Base-by-base conservation (phyloP, 2,113 vertebrate genomes). In the Scolopax mira region DNA sequence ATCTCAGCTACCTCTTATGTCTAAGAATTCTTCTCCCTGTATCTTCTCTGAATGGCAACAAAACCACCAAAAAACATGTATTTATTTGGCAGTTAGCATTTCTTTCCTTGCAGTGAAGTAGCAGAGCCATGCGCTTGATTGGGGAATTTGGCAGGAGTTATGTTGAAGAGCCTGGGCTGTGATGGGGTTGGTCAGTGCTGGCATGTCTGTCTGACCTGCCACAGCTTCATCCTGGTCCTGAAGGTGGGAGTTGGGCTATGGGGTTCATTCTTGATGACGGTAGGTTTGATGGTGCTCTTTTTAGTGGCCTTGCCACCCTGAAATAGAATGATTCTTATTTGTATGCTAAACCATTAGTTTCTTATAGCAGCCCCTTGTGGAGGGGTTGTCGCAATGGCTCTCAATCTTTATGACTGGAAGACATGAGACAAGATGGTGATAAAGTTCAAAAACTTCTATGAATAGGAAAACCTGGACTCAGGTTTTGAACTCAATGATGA, bases 91-190 rank as follows among this genome's bases (percentile, higher is more conserved):
- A 60, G 25, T 5, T 79, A 65, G 11, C 14, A 13, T 39, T 80
- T 66, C 21, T 74, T 88, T 75, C 60, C 11, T 22, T 46, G 54
- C 18, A 60, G 52, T 7, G 14, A 44, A 42, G 55, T 12, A 84
- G 70, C 37, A 65, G 54, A 77, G 35, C 13, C 12, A 5, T 8
- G 8, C 13, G 0, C 22, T 41, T 67, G 65, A 3, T 0, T 46
- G 87, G 61, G 27, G 44, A 27, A 46, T 7, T 30, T 22, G 51
- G 4, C 7, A 24, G 64, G 27, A 0, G 0, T 9, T 12, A 23
- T 4, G 2, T 19, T 51, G 64, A 46, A 22, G 25, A 64, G 52
- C 46, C 35, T 52, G 61, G 33, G 30, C 52, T 64, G 27, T 0
- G 2, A 1, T 19, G 31, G 46, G 11, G 1, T 17, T 7, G 42